Base-by-base conservation (phyloP, 1,140 invertebrate genomes). In the Camponotus pennsylvanicus region DNA sequence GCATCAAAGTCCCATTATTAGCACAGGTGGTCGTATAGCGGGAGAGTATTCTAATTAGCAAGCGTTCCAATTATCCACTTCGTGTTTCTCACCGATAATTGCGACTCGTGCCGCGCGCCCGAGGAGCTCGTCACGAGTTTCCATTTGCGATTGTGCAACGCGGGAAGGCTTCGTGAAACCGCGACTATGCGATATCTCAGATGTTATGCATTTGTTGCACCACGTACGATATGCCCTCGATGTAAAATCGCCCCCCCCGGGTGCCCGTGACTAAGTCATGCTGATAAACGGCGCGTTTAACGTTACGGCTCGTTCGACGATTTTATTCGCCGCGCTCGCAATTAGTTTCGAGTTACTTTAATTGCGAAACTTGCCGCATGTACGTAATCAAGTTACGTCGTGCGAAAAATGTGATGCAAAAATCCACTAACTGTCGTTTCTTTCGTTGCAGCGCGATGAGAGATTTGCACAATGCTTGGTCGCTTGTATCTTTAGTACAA, bases 31-130 rank as follows among this genome's bases (percentile, higher is more conserved):
- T 69, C 85, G 90, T 86, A 73, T 55, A 37, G 66, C 84, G 21
- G 76, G 57, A 90, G 91, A 90, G 91, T 90, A 90, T 92, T 90
- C 85, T 89, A 92, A 92, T 91, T 92, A 91, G 87, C 91, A 87
- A 87, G 59, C 87, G 89, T 91, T 86, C 87, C 89, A 91, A 92
- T 92, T 92, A 92, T 91, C 85, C 86, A 70, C 71, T 71, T 90
- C 84, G 78, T 67, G 90, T 90, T 88, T 90, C 87, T 85, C 85
- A 45, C 80, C 79, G 88, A 92, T 91, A 91, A 91, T 91, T 90
- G 83, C 90, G 76, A 85, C 83, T 78, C 85, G 85, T 85, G 71
- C 76, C 63, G 85, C 79, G 82, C 80, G 69, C 85, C 71, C 63
- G 80, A 77, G 82, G 27, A 78, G 70, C 86, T 86, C 64, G 63